A percentile compares a stretch with the other conserved stretches of the same genome.
phyloP scores from a whole-genome alignment of 2,888 invertebrate genomes.

The Adelphocoris suturalis region DNA sequence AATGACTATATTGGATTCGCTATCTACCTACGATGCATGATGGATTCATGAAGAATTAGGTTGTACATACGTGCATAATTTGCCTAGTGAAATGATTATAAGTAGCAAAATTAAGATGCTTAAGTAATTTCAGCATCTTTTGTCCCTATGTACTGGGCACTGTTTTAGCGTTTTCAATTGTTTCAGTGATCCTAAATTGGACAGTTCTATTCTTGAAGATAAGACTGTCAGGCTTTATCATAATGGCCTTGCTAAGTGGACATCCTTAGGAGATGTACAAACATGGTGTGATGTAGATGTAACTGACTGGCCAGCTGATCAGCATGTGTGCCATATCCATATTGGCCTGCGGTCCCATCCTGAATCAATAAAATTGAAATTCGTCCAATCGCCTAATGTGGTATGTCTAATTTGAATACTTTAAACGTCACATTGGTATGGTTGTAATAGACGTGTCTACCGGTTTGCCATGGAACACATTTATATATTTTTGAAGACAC shows the following conservation, averaged over 20 bases:
- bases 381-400: constrained; percentile 44
- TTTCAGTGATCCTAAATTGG: constrained; percentile 49
- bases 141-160: too few relatives aligned
- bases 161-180: background rate
- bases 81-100: too few relatives aligned
- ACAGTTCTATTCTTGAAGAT: constrained; percentile 74
- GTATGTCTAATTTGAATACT: background rate
- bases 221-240: constrained; percentile 77
- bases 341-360: constrained; percentile 78
- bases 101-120: too few relatives aligned
- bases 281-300: constrained; percentile 78
- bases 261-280: constrained; percentile 77
- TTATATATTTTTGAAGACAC: too few relatives aligned
- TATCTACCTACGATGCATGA: too few relatives aligned
- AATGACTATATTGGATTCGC: too few relatives aligned
- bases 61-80: too few relatives aligned
- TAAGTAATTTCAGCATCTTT: too few relatives aligned
- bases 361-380: constrained; percentile 64
- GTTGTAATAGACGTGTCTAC: too few relatives aligned
- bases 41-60: too few relatives aligned
- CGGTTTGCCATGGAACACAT: too few relatives aligned
- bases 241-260: constrained; percentile 78
- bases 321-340: constrained; percentile 78
- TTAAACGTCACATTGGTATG: too few relatives aligned
- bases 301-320: constrained; percentile 79